phyloP scores from a whole-genome alignment of 2,113 vertebrate genomes.

The Verasper variegatus region DNA sequence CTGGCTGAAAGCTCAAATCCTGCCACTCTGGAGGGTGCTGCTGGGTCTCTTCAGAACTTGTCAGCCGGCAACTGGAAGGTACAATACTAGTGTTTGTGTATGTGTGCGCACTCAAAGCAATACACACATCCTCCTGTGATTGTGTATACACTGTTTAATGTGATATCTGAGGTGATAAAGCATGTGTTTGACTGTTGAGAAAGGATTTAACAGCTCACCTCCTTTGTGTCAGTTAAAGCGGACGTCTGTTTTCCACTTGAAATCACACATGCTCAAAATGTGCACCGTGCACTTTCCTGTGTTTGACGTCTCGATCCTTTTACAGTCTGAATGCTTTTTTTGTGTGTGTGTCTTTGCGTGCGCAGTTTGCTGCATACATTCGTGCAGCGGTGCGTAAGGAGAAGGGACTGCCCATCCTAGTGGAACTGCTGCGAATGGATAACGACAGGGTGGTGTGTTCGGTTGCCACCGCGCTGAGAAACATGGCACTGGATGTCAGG shows the following conservation, averaged over 20 bases:
- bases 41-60: constrained; percentile 96
- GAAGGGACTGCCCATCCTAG: constrained; percentile 97
- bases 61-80: constrained; percentile 99
- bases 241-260: constrained; percentile 1
- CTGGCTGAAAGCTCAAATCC: constrained; percentile 98
- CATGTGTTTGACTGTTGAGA: constrained; percentile 14
- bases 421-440: constrained; percentile 97
- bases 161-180: neutral
- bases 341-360: neutral
- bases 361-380: constrained; percentile 95
- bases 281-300: neutral
- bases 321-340: constrained; percentile 32
- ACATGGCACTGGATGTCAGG: constrained; percentile 96
- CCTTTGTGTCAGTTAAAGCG: neutral
- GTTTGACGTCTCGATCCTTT: neutral
- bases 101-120: neutral
- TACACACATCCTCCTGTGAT: neutral
- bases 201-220: constrained; percentile 37
- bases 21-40: constrained; percentile 95
- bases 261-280: constrained; percentile 19
- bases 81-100: constrained; percentile 31
- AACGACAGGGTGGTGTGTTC: constrained; percentile 97
- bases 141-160: constrained; percentile 3
- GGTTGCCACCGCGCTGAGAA: constrained; percentile 94
- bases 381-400: constrained; percentile 96